Evolutionary conservation across 2,113 vertebrate species (phyloP).

Genomic region (Sylvilagus bachmani): DNA sequence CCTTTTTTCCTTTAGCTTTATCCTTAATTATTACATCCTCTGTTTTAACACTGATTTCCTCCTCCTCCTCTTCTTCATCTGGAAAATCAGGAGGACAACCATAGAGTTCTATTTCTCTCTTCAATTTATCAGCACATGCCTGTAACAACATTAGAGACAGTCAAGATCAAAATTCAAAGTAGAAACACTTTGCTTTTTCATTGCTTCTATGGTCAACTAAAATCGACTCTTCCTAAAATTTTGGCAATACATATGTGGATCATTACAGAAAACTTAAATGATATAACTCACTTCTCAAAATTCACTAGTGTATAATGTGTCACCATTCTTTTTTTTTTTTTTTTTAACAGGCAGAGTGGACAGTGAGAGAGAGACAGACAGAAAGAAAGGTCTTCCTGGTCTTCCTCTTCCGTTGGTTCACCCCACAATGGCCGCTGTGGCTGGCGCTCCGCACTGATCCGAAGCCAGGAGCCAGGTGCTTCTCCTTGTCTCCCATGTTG

Average conservation of each 20-base stretch:
- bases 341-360: no score
- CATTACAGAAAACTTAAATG: conserved; percentile 45
- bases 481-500: no score
- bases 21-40: conserved; percentile 95
- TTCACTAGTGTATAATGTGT: conserved; percentile 7
- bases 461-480: no score
- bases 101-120: conserved; percentile 97
- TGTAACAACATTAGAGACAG: conserved; percentile 77
- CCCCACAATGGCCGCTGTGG: no score
- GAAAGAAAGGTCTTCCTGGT: no score
- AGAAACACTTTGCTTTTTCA: conserved; percentile 3
- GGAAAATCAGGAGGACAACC: conserved; percentile 97
- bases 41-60: conserved; percentile 88
- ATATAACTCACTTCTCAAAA: conserved; percentile 42
- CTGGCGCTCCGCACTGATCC: no score
- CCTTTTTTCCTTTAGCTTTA: conserved; percentile 98
- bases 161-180: conserved; percentile 51
- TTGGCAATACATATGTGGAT: not conserved
- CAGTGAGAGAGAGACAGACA: no score
- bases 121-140: conserved; percentile 99
- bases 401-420: no score
- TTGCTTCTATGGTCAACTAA: conserved; percentile 17
- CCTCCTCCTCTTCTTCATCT: conserved; percentile 95
- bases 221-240: conserved; percentile 1
- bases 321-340: no score